Percentiles rank a stretch among this genome's conserved stretches.
These are phyloP conservation scores for Cotesia chilonis DNA, from an alignment of 1,140 invertebrate genomes.

Conservation along the genomic window DNA sequence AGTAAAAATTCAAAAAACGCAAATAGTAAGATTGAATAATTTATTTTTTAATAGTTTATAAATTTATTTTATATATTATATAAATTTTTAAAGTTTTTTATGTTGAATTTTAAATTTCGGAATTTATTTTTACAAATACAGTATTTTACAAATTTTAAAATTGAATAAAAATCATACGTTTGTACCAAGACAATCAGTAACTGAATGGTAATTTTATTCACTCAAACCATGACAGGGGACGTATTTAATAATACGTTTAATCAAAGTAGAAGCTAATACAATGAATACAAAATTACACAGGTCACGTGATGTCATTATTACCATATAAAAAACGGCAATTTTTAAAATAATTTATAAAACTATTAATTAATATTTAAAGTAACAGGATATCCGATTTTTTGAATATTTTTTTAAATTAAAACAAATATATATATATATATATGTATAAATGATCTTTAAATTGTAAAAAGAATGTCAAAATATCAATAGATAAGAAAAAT, in stretches of 20 bases:
- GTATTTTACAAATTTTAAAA: not conserved
- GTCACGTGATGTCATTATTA: constrained; percentile 26
- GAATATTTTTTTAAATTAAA: not conserved
- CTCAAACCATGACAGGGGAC: constrained; percentile 17
- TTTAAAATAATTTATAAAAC: not conserved
- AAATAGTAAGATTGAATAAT: not conserved
- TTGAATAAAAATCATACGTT: constrained; percentile 6
- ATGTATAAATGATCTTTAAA: not conserved
- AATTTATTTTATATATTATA: not conserved
- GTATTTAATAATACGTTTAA: constrained; percentile 26
- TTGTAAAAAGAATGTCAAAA: no score
- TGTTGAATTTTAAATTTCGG: no score
- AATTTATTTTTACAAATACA: no score
- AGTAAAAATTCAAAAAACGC: constrained; percentile 22
- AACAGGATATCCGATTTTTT: not conserved
- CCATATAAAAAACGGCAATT: constrained; percentile 5
- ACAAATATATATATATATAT: not conserved
- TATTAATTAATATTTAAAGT: not conserved
- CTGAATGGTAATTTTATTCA: constrained; percentile 23
- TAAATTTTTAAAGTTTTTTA: not conserved
- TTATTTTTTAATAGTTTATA: not conserved
- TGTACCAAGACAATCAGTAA: not conserved
- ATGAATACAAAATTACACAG: constrained; percentile 13
- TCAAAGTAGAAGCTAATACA: constrained; percentile 12
- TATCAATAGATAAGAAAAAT: no score